These are phyloP conservation scores for Protomyctophum bolini DNA, from an alignment of 2,113 vertebrate species.

Conservation along the genomic window DNA sequence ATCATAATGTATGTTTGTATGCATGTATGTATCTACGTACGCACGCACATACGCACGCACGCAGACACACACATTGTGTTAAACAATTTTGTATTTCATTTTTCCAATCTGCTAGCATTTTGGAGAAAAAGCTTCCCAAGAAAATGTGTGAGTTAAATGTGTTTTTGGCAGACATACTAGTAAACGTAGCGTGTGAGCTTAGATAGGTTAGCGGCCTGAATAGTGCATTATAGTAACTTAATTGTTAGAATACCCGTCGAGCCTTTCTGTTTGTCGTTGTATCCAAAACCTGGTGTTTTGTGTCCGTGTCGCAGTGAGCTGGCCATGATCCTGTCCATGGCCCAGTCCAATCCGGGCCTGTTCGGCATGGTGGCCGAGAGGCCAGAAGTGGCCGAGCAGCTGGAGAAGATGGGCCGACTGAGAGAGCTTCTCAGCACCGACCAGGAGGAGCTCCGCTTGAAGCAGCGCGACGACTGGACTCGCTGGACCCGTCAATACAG, in stretches of 20 bases:
- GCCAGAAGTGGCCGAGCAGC: slow-evolving; percentile 78
- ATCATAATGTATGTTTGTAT: not conserved
- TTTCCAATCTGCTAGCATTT: slow-evolving; percentile 43
- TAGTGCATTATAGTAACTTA: not conserved
- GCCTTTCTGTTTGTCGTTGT: not conserved
- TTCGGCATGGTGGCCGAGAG: slow-evolving; percentile 82
- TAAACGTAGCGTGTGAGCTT: no score
- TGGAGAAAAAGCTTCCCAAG: slow-evolving; percentile 49
- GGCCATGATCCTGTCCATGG: slow-evolving; percentile 87
- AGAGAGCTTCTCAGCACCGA: slow-evolving; percentile 79
- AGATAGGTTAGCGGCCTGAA: no score
- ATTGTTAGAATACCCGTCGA: not conserved
- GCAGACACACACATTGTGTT: no score
- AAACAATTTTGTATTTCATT: slow-evolving; percentile 1
- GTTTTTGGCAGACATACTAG: not conserved
- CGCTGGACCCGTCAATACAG: slow-evolving; percentile 84
- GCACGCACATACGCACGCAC: no score
- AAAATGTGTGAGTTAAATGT: slow-evolving; percentile 51
- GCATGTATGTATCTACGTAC: no score
- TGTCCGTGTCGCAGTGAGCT: slow-evolving; percentile 79
- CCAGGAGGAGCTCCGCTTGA: slow-evolving; percentile 70
- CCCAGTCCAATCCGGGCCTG: slow-evolving; percentile 86
- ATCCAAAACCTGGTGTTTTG: not conserved
- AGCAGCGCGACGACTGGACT: slow-evolving; percentile 80
- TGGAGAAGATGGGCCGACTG: slow-evolving; percentile 80